Evolutionary conservation across 2,797 vertebrate species (phyloP).

Genomic region (Artibeus lituratus): DNA sequence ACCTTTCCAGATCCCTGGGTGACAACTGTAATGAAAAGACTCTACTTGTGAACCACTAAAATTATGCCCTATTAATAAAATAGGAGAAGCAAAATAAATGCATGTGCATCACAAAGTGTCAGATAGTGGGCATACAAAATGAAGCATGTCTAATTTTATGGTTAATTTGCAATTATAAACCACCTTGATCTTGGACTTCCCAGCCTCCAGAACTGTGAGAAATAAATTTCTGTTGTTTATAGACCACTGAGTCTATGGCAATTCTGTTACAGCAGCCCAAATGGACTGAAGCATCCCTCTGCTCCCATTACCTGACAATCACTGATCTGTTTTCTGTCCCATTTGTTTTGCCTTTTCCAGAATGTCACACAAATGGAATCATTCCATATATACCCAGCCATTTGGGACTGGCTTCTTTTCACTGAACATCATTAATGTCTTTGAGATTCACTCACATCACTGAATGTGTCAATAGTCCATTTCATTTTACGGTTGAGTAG

Average conservation of each 20-base stretch:
- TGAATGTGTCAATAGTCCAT: background rate
- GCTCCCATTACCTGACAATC: background rate
- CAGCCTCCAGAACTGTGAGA: background rate
- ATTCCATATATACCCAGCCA: background rate
- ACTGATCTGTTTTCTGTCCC: background rate
- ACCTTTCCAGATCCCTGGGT: background rate
- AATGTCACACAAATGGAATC: background rate
- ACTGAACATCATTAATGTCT: background rate
- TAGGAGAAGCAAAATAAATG: conserved; percentile 23
- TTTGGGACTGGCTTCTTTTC: background rate
- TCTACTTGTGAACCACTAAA: background rate
- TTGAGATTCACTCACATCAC: background rate
- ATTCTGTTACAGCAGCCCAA: background rate
- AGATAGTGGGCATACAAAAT: background rate
- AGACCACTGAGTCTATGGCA: background rate
- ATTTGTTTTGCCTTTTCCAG: background rate
- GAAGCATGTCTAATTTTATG: background rate
- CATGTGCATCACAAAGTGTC: background rate
- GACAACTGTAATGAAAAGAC: background rate
- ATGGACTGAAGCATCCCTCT: background rate
- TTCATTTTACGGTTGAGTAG: background rate
- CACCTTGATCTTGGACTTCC: background rate
- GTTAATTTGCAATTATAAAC: conserved; percentile 28
- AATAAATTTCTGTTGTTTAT: background rate
- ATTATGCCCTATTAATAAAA: background rate